phyloP scores from a whole-genome alignment of 2,797 vertebrate genomes.

The Myiothlypis coronata region DNA sequence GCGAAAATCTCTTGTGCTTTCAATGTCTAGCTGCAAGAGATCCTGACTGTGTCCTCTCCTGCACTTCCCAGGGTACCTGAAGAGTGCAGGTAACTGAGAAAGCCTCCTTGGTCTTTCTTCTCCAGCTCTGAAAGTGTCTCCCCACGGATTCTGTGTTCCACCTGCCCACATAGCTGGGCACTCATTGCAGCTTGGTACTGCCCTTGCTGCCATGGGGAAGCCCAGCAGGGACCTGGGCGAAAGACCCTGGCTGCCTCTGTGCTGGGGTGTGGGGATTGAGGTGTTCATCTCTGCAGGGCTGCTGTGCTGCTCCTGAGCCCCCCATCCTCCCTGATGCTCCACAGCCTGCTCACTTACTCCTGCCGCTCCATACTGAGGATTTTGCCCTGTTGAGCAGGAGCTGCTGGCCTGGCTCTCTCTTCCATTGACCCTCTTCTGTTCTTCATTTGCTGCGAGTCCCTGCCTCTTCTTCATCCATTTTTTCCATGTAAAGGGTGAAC shows the following conservation, averaged over 20 bases:
- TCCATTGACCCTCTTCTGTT: background rate
- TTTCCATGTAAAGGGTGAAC: background rate
- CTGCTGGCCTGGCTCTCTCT: background rate
- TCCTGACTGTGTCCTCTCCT: background rate
- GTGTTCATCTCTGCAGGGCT: accelerated
- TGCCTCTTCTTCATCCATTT: background rate
- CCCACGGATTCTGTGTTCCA: background rate
- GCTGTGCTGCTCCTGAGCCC: background rate
- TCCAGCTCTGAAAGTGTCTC: background rate
- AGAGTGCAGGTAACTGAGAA: background rate
- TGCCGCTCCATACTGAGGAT: background rate
- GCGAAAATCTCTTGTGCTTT: background rate
- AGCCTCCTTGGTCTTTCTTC: background rate
- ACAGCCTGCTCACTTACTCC: background rate
- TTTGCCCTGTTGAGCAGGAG: background rate
- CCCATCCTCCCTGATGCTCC: background rate
- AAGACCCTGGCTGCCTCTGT: background rate
- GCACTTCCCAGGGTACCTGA: background rate
- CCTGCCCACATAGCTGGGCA: background rate
- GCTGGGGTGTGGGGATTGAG: background rate
- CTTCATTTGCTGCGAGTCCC: background rate
- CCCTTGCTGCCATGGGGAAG: background rate
- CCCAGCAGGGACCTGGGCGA: background rate
- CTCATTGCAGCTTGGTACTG: background rate
- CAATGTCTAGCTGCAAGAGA: background rate